These are phyloP conservation scores for Galleria mellonella DNA, from an alignment of 1,140 invertebrate genomes.

Conservation along the genomic window DNA sequence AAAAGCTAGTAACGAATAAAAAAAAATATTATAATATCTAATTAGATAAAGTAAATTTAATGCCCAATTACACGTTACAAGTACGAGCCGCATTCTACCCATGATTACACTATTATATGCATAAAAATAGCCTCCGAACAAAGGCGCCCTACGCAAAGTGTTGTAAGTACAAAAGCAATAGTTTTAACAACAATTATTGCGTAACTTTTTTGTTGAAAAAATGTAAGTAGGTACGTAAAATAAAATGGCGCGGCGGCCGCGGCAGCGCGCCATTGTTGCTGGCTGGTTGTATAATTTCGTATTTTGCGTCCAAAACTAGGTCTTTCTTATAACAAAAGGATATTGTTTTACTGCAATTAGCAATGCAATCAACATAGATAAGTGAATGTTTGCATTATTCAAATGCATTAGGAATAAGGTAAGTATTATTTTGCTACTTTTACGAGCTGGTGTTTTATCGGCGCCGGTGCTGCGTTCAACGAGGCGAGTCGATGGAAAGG, in stretches of 20 bases:
- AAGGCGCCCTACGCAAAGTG: too few species aligned
- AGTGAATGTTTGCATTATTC: constrained; percentile 51
- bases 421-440: background rate
- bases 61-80: too few species aligned
- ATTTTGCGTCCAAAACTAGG: constrained; percentile 55
- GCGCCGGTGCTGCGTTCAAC: background rate
- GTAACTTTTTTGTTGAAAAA: constrained; percentile 1
- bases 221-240: background rate
- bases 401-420: constrained; percentile 19
- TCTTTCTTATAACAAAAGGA: constrained; percentile 57
- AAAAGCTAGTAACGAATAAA: too few species aligned
- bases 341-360: constrained; percentile 60
- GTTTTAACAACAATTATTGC: background rate
- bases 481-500: too few species aligned
- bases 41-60: too few species aligned
- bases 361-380: constrained; percentile 59
- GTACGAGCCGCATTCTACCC: too few species aligned
- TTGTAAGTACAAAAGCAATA: background rate
- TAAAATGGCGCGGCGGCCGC: background rate
- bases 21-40: too few species aligned
- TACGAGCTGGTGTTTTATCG: background rate
- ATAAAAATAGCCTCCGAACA: too few species aligned
- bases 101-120: too few species aligned
- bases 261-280: constrained; percentile 39
- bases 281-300: constrained; percentile 51